Conservation (phyloP, 2,888 invertebrate genomes). For the Dysmachus trigonus region DNA sequence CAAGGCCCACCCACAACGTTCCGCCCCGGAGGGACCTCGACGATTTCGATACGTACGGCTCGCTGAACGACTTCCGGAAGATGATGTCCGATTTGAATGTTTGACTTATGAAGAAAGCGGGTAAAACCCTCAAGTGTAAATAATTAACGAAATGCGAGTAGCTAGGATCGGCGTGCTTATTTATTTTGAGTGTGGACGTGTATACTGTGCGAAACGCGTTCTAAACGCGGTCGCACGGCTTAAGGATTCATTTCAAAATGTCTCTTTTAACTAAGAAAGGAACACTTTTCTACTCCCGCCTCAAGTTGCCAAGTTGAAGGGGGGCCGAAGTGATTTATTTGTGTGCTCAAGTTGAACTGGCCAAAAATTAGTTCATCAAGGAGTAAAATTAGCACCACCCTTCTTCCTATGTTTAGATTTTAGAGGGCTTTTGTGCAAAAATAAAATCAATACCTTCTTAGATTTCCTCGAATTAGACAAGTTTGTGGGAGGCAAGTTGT, state of each 20-base stretch:
- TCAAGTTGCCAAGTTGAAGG: constrained; percentile 10
- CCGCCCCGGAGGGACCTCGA: constrained; percentile 69
- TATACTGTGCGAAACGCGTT: constrained; percentile 31
- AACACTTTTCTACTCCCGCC: not conserved
- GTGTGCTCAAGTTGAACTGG: not conserved
- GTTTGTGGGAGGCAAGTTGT: not conserved
- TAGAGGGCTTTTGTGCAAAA: not conserved
- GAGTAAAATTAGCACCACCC: not conserved
- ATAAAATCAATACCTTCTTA: not conserved
- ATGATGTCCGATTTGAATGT: constrained; percentile 81
- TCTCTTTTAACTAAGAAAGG: constrained; percentile 4
- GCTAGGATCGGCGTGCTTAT: constrained; percentile 26
- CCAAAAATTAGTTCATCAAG: constrained; percentile 1
- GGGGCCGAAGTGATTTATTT: not conserved
- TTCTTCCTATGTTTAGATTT: not conserved
- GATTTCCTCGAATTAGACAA: not conserved
- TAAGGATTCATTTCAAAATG: not conserved
- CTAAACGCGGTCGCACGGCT: constrained; percentile 10
- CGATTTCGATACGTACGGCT: constrained; percentile 79
- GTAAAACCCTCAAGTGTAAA: constrained; percentile 44
- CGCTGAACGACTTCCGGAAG: constrained; percentile 77
- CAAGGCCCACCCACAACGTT: constrained; percentile 66
- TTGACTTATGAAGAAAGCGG: constrained; percentile 56
- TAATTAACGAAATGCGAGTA: constrained; percentile 32
- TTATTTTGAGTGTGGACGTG: constrained; percentile 38